These are phyloP conservation scores for Takifugu bimaculatus DNA, from an alignment of 2,113 vertebrate species.

Conservation along the genomic window DNA sequence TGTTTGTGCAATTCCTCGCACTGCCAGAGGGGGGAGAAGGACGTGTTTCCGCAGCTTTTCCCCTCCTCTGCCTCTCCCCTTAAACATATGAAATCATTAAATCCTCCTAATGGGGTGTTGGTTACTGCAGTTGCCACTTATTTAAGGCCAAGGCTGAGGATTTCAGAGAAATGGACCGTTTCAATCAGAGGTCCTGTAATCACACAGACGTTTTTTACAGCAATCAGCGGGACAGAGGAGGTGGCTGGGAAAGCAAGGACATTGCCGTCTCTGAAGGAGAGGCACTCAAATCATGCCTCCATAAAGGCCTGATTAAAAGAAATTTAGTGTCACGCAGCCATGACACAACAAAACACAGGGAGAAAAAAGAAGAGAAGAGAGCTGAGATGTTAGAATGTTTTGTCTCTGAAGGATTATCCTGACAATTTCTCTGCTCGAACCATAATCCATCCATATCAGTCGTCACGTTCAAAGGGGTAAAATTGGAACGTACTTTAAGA, in stretches of 20 bases:
- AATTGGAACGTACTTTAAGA: constrained; percentile 59
- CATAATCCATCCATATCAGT: constrained; percentile 72
- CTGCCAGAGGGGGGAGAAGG: constrained; percentile 1
- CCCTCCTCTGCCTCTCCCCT: neutral
- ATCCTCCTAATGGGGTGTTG: constrained; percentile 16
- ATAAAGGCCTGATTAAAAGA: constrained; percentile 71
- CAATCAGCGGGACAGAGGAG: constrained; percentile 49
- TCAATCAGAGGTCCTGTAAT: constrained; percentile 54
- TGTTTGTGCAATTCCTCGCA: neutral
- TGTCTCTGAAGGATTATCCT: constrained; percentile 67
- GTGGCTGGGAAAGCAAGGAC: constrained; percentile 23
- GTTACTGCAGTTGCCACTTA: constrained; percentile 16
- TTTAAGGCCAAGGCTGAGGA: constrained; percentile 41
- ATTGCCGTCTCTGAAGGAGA: constrained; percentile 48
- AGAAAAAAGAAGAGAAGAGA: constrained; percentile 32
- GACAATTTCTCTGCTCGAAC: constrained; percentile 55
- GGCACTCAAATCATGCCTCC: constrained; percentile 62
- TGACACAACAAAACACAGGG: constrained; percentile 46
- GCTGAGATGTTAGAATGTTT: constrained; percentile 66
- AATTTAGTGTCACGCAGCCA: constrained; percentile 37
- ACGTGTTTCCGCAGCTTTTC: neutral
- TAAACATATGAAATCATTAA: constrained; percentile 20
- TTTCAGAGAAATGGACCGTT: constrained; percentile 23
- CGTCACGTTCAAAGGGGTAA: constrained; percentile 66
- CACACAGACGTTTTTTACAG: constrained; percentile 42